phyloP scores from a whole-genome alignment of 2,113 vertebrate species.

The Rhinoptilus africanus region DNA sequence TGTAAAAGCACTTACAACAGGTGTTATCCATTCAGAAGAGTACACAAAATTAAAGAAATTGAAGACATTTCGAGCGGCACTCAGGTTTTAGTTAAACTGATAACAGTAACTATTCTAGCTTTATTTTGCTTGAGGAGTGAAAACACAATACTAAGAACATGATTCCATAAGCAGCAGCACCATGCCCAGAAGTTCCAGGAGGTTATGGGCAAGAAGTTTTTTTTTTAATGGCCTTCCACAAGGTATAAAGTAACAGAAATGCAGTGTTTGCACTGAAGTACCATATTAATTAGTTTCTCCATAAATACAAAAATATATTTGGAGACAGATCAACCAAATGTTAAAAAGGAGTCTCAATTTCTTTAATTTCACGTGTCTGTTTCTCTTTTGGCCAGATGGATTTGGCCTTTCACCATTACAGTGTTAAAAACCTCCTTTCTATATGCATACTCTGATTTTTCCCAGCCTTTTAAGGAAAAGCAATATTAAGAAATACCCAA shows the following conservation, averaged over 20 bases:
- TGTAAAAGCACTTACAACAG: neutral
- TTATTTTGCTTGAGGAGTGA: neutral
- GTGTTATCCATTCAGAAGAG: neutral
- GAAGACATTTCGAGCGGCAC: neutral
- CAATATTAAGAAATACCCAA: neutral
- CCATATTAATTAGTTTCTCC: neutral
- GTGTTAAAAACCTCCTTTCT: neutral
- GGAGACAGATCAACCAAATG: neutral
- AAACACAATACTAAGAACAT: neutral
- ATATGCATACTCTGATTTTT: neutral
- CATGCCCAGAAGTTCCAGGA: neutral
- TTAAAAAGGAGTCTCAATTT: neutral
- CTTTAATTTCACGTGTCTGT: neutral
- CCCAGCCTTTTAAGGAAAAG: neutral
- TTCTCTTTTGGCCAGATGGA: neutral
- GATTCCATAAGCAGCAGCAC: neutral
- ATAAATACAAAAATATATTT: neutral
- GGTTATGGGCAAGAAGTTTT: neutral
- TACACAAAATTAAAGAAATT: neutral
- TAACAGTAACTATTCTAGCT: neutral
- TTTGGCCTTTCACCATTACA: neutral
- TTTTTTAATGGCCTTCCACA: neutral
- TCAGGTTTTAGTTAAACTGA: neutral
- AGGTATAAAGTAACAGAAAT: neutral
- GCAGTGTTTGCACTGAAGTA: neutral